Conservation (phyloP, 2,797 vertebrate species). For the Bufotes viridis region DNA sequence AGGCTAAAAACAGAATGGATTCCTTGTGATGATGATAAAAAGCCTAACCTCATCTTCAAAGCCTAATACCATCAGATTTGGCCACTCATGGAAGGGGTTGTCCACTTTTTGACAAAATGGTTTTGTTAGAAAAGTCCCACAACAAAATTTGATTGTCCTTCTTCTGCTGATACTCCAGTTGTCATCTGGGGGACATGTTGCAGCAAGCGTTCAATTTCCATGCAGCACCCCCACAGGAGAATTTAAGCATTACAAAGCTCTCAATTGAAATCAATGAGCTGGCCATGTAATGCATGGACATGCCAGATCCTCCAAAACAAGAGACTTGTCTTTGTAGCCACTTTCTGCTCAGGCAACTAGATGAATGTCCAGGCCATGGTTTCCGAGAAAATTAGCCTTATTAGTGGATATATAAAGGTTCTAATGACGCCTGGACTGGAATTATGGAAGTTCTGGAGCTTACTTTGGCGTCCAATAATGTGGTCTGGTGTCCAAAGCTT, state of each 20-base stretch:
- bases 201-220: background rate
- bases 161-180: background rate
- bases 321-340: background rate
- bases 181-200: background rate
- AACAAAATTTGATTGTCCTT: background rate
- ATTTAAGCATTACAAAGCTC: background rate
- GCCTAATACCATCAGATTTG: background rate
- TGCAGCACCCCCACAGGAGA: background rate
- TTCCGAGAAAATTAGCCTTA: background rate
- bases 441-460: background rate
- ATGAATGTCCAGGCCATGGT: background rate
- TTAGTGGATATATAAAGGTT: background rate
- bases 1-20: background rate
- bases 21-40: background rate
- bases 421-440: background rate
- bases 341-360: background rate
- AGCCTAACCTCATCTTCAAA: background rate
- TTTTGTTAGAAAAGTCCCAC: background rate
- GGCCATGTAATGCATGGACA: background rate
- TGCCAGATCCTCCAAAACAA: background rate
- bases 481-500: background rate
- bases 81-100: background rate
- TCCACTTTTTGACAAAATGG: background rate
- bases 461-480: background rate
- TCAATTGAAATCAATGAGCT: background rate